Evolutionary conservation across 2,888 invertebrate species (phyloP).

Genomic region (Macrophya alboannulata): DNA sequence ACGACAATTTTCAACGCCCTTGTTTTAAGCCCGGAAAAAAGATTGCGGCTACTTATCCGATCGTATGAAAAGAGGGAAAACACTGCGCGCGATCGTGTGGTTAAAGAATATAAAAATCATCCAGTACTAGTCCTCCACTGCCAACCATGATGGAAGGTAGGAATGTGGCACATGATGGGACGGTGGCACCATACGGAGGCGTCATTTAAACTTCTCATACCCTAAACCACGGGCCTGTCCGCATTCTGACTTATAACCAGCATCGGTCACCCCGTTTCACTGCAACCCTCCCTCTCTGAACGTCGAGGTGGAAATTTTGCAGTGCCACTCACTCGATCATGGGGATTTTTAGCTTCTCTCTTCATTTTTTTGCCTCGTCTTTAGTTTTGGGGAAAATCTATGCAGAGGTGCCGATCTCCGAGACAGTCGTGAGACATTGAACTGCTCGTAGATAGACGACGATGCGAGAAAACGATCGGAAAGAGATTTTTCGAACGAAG

Average conservation of each 20-base stretch:
- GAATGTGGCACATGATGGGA: conserved; percentile 13
- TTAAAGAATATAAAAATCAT: conserved; percentile 4
- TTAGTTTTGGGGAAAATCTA: background rate
- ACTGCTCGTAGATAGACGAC: background rate
- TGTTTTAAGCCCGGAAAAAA: background rate
- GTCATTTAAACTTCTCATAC: conserved; percentile 80
- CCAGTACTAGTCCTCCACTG: background rate
- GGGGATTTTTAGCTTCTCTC: background rate
- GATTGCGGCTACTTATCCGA: background rate
- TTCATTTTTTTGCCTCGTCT: background rate
- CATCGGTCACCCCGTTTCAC: conserved; percentile 76
- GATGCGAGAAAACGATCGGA: background rate
- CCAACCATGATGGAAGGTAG: background rate
- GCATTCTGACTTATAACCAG: conserved; percentile 79
- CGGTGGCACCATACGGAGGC: conserved; percentile 77
- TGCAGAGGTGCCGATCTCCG: too few relatives aligned
- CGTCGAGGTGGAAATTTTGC: background rate
- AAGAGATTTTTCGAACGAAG: background rate
- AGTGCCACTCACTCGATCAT: conserved; percentile 41
- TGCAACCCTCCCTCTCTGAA: conserved; percentile 34
- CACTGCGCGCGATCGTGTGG: background rate
- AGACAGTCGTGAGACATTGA: background rate
- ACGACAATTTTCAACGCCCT: background rate
- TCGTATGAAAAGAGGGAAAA: background rate
- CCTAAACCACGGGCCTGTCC: conserved; percentile 78